phyloP scores from a whole-genome alignment of 2,888 invertebrate species.

The Drosophila fungiperda region DNA sequence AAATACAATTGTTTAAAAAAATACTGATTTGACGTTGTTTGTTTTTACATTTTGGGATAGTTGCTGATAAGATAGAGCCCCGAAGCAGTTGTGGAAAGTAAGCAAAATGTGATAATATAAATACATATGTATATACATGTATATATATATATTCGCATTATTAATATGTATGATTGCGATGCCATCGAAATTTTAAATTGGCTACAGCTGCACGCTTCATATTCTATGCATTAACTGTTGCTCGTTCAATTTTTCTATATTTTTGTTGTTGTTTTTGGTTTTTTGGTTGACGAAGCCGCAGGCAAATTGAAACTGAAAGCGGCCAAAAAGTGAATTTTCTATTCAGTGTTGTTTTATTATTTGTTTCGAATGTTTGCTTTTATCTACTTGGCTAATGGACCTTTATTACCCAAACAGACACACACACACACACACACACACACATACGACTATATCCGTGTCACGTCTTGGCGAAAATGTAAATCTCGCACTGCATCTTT shows the following conservation, averaged over 20 bases:
- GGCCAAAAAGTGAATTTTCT: constrained; percentile 66
- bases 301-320: constrained; percentile 31
- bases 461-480: constrained; percentile 57
- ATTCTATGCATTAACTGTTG: constrained; percentile 73
- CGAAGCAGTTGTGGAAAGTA: constrained; percentile 11
- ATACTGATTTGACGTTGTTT: background rate
- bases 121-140: background rate
- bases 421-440: constrained; percentile 2
- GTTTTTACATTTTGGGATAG: background rate
- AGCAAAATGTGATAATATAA: constrained; percentile 3
- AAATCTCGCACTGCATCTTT: constrained; percentile 68
- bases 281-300: constrained; percentile 52
- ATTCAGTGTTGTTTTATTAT: constrained; percentile 76
- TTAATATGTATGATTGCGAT: constrained; percentile 33
- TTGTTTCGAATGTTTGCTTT: constrained; percentile 60
- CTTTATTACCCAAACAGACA: constrained; percentile 46
- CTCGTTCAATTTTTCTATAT: constrained; percentile 18
- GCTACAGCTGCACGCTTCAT: constrained; percentile 64
- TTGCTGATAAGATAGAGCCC: background rate
- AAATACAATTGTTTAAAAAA: background rate
- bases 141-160: background rate
- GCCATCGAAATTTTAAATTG: constrained; percentile 32
- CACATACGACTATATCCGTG: constrained; percentile 13
- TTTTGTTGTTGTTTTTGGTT: background rate
- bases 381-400: constrained; percentile 61